Conservation (phyloP, 2,888 invertebrate genomes). For the Selenia dentaria region DNA sequence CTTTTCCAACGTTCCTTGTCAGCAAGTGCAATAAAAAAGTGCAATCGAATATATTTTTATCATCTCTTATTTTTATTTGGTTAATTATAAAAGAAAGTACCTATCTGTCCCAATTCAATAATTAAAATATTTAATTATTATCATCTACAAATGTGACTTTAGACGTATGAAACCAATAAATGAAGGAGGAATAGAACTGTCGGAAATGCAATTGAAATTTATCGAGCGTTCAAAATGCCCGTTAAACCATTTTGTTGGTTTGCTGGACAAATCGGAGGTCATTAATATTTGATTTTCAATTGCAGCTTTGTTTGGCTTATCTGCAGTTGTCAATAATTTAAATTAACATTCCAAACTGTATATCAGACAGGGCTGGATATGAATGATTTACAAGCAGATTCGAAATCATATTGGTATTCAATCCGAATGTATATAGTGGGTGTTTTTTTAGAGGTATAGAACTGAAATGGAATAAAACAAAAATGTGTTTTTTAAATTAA, state of each 20-base stretch:
- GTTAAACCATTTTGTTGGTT: conserved; percentile 40
- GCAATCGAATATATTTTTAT: no score
- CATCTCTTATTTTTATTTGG: no score
- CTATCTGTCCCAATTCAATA: no score
- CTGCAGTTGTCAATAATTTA: conserved; percentile 23
- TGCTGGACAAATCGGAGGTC: conserved; percentile 35
- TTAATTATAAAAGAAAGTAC: no score
- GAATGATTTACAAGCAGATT: conserved; percentile 3
- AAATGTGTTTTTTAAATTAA: no score
- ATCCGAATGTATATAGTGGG: no score
- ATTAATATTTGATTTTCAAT: conserved; percentile 54
- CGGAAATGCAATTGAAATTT: conserved; percentile 33
- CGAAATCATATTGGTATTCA: neutral
- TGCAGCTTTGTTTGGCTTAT: conserved; percentile 41
- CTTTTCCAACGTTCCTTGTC: no score
- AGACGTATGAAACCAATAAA: conserved; percentile 9
- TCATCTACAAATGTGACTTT: conserved; percentile 26
- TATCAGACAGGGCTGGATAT: conserved; percentile 8
- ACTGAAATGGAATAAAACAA: no score
- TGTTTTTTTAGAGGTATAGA: no score
- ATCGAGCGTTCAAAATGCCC: conserved; percentile 32
- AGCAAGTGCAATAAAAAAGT: no score
- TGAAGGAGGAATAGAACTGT: conserved; percentile 16
- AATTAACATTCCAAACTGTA: conserved; percentile 7
- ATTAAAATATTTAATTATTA: no score